phyloP scores from a whole-genome alignment of 2,888 invertebrate species.

The Apamea crenata region DNA sequence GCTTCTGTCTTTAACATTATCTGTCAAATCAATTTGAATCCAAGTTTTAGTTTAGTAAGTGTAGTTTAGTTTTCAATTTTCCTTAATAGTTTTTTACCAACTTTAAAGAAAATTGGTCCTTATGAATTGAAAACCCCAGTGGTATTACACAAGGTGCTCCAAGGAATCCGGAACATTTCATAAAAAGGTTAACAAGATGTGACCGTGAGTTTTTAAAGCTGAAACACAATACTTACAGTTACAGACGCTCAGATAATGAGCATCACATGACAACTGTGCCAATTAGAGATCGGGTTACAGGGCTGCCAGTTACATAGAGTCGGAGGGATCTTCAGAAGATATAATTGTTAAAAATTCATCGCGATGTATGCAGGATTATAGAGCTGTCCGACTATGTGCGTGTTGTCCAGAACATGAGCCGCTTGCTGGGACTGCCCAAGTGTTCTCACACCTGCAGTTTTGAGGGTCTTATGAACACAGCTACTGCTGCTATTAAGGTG shows the following conservation, averaged over 20 bases:
- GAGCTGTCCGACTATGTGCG: neutral
- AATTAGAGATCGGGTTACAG: conserved; percentile 40
- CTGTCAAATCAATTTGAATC: neutral
- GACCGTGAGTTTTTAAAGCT: conserved; percentile 45
- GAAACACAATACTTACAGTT: conserved; percentile 58
- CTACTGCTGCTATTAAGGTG: neutral
- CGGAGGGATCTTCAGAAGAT: neutral
- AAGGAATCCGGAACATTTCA: conserved; percentile 11
- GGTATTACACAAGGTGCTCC: neutral
- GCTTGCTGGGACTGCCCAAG: neutral
- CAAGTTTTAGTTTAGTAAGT: neutral
- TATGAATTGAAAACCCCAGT: neutral
- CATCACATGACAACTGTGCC: conserved; percentile 70
- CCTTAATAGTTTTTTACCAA: no score
- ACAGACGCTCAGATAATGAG: conserved; percentile 68
- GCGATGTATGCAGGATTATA: neutral
- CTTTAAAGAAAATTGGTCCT: neutral
- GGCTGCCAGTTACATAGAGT: conserved; percentile 37
- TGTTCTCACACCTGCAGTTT: neutral
- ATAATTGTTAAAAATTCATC: neutral
- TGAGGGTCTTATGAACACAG: neutral
- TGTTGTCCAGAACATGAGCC: neutral
- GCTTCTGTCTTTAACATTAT: neutral
- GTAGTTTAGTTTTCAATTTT: neutral
- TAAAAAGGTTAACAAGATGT: conserved; percentile 34